phyloP scores from a whole-genome alignment of 2,888 invertebrate genomes.

The Ormyrus nitidulus region DNA sequence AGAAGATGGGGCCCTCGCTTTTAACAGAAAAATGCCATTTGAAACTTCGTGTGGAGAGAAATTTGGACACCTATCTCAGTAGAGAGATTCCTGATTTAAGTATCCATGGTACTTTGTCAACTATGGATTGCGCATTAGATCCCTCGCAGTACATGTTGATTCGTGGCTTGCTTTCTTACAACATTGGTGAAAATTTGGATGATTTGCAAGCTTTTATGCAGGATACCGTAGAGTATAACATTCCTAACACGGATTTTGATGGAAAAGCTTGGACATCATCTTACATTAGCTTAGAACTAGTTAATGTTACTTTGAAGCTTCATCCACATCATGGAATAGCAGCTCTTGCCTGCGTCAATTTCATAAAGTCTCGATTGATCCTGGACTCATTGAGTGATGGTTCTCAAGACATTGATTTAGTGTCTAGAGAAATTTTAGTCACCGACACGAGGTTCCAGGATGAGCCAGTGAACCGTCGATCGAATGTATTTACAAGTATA shows the following conservation, averaged over 20 bases:
- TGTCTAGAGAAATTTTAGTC: conserved; percentile 92
- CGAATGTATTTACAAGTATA: conserved; percentile 93
- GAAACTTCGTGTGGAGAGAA: conserved; percentile 87
- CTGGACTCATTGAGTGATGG: conserved; percentile 92
- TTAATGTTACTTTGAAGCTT: conserved; percentile 89
- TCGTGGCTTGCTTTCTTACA: conserved; percentile 90
- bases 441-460: conserved; percentile 84
- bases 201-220: conserved; percentile 76
- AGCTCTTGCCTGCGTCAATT: conserved; percentile 90
- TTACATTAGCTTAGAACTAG: conserved; percentile 88
- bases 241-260: conserved; percentile 53
- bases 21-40: conserved; percentile 90
- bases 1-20: conserved; percentile 81
- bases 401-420: conserved; percentile 93
- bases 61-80: conserved; percentile 81
- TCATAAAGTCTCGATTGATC: conserved; percentile 91
- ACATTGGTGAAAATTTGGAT: conserved; percentile 91
- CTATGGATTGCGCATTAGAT: conserved; percentile 89
- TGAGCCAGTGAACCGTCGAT: conserved; percentile 83
- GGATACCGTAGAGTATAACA: conserved; percentile 63
- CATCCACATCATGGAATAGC: conserved; percentile 78
- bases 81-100: conserved; percentile 84
- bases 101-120: conserved; percentile 89
- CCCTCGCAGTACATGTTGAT: conserved; percentile 91
- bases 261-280: conserved; percentile 84